phyloP scores from a whole-genome alignment of 1,140 invertebrate genomes.

The Aleiodes sp. region DNA sequence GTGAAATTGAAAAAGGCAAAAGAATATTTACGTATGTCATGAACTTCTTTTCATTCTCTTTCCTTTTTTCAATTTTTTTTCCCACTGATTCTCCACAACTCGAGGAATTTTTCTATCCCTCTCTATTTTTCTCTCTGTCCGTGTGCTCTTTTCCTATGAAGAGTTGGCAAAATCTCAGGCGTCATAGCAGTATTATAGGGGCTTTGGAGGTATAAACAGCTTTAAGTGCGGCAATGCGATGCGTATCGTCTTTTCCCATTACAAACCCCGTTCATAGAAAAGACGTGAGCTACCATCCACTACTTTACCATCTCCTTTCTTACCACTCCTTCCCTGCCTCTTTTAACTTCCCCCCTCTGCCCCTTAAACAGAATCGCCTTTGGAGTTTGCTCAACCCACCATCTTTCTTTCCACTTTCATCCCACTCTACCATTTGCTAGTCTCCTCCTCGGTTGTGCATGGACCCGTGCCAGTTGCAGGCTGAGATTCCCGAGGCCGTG shows the following conservation, averaged over 20 bases:
- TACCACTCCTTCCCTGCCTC: background rate
- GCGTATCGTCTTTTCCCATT: conserved; percentile 64
- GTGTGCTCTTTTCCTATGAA: conserved; percentile 25
- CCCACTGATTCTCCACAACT: background rate
- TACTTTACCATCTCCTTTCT: background rate
- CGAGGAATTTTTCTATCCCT: conserved; percentile 34
- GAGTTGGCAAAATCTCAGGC: conserved; percentile 11
- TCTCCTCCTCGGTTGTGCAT: conserved; percentile 35
- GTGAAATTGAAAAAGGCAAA: background rate
- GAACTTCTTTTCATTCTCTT: conserved; percentile 2
- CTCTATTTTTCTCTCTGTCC: background rate
- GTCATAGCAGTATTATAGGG: conserved; percentile 57
- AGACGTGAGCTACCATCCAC: conserved; percentile 32
- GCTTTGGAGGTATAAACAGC: conserved; percentile 57
- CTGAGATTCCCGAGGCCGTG: conserved; percentile 32
- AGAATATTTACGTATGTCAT: conserved; percentile 10
- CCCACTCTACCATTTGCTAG: conserved; percentile 13
- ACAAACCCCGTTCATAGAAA: conserved; percentile 51
- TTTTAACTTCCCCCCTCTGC: background rate
- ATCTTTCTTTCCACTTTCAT: conserved; percentile 55
- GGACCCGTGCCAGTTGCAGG: conserved; percentile 60
- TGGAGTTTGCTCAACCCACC: conserved; percentile 16
- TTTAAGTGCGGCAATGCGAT: conserved; percentile 58
- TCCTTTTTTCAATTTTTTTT: no score
- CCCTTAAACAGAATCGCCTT: conserved; percentile 16